Evolutionary conservation across 2,888 invertebrate genomes (phyloP).

Genomic region (Stenichneumon culpator): DNA sequence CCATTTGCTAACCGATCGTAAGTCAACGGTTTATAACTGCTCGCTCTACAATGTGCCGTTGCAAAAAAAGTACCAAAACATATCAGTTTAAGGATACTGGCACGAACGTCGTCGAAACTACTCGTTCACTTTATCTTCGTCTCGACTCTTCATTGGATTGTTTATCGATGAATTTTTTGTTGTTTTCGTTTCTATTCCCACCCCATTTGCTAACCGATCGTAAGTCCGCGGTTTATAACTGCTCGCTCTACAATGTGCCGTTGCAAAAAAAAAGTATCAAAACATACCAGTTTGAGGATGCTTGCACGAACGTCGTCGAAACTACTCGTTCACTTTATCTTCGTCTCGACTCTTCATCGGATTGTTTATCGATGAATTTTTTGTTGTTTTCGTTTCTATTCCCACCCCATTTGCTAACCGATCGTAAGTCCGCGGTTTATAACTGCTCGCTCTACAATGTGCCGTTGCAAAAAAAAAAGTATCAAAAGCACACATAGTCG

Average conservation of each 20-base stretch:
- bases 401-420: neutral
- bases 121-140: neutral
- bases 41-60: constrained; percentile 23
- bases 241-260: constrained; percentile 11
- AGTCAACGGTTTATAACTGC: neutral
- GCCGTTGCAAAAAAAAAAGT: constrained; percentile 21
- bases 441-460: constrained; percentile 4
- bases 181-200: neutral
- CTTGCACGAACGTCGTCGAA: constrained; percentile 1
- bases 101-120: neutral
- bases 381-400: neutral
- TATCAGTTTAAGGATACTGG: constrained; percentile 35
- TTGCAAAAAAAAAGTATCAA: constrained; percentile 37
- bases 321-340: neutral
- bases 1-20: neutral
- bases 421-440: neutral
- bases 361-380: constrained; percentile 12
- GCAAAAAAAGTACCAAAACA: constrained; percentile 35
- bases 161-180: constrained; percentile 14
- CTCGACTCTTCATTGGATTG: neutral
- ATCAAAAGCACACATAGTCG: constrained; percentile 44
- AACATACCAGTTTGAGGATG: constrained; percentile 35
- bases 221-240: neutral
- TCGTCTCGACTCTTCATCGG: neutral
- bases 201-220: neutral